Percentiles rank a stretch among this genome's conserved stretches.
Conservation (phyloP, 2,888 invertebrate genomes). For the Prionchulus punctatus region DNA sequence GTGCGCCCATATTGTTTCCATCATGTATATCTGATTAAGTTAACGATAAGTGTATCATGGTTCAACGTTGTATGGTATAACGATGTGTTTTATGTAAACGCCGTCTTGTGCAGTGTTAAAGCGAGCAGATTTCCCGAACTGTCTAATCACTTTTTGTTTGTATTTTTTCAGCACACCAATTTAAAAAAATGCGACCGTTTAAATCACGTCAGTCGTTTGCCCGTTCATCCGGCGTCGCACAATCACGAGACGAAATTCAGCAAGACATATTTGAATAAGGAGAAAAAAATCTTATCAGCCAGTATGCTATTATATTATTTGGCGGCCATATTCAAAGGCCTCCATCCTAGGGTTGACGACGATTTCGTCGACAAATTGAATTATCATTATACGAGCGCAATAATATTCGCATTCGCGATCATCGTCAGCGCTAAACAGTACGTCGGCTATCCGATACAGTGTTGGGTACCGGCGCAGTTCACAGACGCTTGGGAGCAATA, state of each 20-base stretch:
- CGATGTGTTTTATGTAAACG: no score
- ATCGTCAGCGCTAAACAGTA: constrained; percentile 35
- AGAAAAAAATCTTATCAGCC: constrained; percentile 29
- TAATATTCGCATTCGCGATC: constrained; percentile 33
- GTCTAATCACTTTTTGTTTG: constrained; percentile 1
- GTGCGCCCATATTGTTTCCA: no score
- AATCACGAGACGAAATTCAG: constrained; percentile 29
- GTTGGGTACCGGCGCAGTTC: constrained; percentile 41
- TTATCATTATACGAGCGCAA: constrained; percentile 29
- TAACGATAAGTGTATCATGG: no score
- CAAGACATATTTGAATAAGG: constrained; percentile 30
- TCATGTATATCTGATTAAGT: no score
- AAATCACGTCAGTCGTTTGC: constrained; percentile 29
- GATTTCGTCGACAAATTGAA: constrained; percentile 25
- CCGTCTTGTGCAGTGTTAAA: no score
- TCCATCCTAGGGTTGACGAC: constrained; percentile 32
- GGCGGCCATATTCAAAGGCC: constrained; percentile 33
- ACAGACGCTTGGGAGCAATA: constrained; percentile 40
- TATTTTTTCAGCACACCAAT: constrained; percentile 27
- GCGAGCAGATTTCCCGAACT: no score
- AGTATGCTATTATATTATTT: constrained; percentile 32
- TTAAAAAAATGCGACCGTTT: constrained; percentile 31
- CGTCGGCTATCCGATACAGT: constrained; percentile 20
- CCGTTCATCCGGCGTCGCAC: constrained; percentile 26
- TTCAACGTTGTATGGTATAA: no score